phyloP scores from a whole-genome alignment of 2,888 invertebrate species.

The Drosophila neutralis region DNA sequence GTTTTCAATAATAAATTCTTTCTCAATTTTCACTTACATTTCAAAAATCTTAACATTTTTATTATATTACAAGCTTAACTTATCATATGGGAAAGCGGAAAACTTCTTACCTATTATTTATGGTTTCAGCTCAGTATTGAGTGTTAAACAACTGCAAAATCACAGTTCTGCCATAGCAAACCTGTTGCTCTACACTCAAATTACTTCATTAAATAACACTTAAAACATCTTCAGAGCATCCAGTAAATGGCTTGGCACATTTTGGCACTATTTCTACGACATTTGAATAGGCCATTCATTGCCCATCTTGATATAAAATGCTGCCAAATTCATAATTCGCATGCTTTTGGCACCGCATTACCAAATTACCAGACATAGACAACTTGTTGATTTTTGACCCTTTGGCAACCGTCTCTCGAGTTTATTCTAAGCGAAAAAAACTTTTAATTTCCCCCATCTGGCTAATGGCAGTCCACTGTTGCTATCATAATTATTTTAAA shows the following conservation, averaged over 20 bases:
- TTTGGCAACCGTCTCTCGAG: constrained; percentile 40
- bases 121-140: not conserved
- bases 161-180: not conserved
- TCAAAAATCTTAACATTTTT: not conserved
- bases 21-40: not conserved
- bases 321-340: constrained; percentile 44
- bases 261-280: constrained; percentile 9
- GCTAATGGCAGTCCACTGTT: constrained; percentile 3
- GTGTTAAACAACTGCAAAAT: not conserved
- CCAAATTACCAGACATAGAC: constrained; percentile 17
- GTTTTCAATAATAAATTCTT: not conserved
- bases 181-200: not conserved
- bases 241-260: not conserved
- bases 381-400: constrained; percentile 61
- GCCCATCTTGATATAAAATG: constrained; percentile 21
- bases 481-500: constrained; percentile 75
- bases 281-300: constrained; percentile 22
- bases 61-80: not conserved
- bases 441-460: not conserved
- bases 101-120: not conserved
- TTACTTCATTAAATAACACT: constrained; percentile 1
- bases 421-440: constrained; percentile 8
- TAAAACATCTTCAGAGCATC: not conserved
- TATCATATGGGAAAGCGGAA: not conserved
- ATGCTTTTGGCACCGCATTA: constrained; percentile 11